These are phyloP conservation scores for Bursaphelenchus mucronatus DNA, from an alignment of 1,140 invertebrate species.

Conservation along the genomic window DNA sequence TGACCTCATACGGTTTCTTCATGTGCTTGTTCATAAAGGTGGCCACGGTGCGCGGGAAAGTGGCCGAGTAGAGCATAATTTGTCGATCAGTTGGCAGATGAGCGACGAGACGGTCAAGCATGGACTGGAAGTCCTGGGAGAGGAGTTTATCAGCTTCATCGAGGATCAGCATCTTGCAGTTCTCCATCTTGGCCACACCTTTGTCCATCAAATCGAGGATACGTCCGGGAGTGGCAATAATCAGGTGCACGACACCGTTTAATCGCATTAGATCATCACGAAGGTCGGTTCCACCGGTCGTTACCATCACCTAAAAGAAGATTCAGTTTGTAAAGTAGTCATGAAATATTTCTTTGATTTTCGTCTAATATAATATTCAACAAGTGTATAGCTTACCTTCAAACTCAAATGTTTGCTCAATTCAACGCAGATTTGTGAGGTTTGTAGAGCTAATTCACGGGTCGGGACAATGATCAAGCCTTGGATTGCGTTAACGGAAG, in stretches of 20 bases:
- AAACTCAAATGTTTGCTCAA: conserved; percentile 89
- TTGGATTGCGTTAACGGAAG: conserved; percentile 83
- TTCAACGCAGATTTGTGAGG: conserved; percentile 98
- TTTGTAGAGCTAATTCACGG: conserved; percentile 93
- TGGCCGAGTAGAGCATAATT: conserved; percentile 96
- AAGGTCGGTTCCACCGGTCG: conserved; percentile 93
- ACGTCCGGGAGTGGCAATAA: conserved; percentile 97
- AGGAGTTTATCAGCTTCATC: conserved; percentile 98
- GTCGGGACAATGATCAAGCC: conserved; percentile 97
- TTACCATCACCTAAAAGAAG: conserved; percentile 79
- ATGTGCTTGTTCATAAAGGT: conserved; percentile 97
- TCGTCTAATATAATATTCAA: no score
- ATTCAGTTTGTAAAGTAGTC: not conserved
- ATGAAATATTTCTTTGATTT: not conserved
- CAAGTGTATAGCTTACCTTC: conserved; percentile 63
- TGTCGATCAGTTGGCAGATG: conserved; percentile 89
- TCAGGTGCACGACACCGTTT: conserved; percentile 97
- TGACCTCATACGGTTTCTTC: conserved; percentile 94
- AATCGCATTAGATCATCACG: conserved; percentile 99
- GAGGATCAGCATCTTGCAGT: conserved; percentile 91
- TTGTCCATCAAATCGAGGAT: conserved; percentile 99
- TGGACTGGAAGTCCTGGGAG: conserved; percentile 89
- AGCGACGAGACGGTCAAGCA: conserved; percentile 74
- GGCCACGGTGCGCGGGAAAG: conserved; percentile 97
- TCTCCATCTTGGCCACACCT: conserved; percentile 81